phyloP scores from a whole-genome alignment of 2,113 vertebrate genomes.

The Prolemur simus region DNA sequence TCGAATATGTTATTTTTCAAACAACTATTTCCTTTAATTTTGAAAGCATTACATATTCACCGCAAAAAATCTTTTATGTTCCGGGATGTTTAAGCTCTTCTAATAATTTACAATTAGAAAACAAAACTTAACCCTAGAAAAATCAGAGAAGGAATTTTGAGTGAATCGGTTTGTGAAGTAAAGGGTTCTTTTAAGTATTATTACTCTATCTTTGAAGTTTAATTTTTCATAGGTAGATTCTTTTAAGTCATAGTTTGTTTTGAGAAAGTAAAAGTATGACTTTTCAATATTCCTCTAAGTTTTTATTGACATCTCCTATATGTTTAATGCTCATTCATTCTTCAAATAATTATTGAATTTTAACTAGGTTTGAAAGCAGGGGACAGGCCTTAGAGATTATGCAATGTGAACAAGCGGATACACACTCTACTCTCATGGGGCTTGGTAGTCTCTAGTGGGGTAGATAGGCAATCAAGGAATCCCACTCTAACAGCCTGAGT shows the following conservation, averaged over 20 bases:
- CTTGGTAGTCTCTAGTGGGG: neutral
- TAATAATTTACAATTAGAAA: conserved; percentile 14
- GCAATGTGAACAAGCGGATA: neutral
- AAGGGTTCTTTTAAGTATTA: neutral
- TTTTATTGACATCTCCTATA: neutral
- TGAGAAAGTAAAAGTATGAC: neutral
- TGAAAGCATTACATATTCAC: neutral
- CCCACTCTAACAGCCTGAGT: neutral
- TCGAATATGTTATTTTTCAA: neutral
- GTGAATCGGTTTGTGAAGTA: neutral
- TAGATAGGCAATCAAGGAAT: neutral
- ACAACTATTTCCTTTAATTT: conserved; percentile 27
- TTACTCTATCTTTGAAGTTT: neutral
- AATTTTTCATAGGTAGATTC: neutral
- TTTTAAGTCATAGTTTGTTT: neutral
- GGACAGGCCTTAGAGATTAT: neutral
- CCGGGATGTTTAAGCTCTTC: conserved; percentile 12
- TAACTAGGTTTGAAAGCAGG: neutral
- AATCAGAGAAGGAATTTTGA: neutral
- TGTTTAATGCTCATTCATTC: neutral
- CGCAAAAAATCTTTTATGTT: neutral
- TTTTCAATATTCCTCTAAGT: neutral
- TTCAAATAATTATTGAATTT: neutral
- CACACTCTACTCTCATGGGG: neutral
- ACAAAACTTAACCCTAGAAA: neutral